Evolutionary conservation across 1,140 invertebrate genomes (phyloP).

Genomic region (silkworm (Bombyx mori)): ASM3026992v2 NC_085112.1:3814501-3815000

Average conservation of each 20-base stretch:
- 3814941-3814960: constrained; percentile 6
- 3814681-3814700: constrained; percentile 22
- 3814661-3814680: constrained; percentile 58
- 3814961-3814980: constrained; percentile 7
- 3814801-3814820: constrained; percentile 2
- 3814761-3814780: constrained; percentile 21
- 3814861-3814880: constrained; percentile 3
- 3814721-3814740: constrained; percentile 6
- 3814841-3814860: not conserved
- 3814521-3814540: constrained; percentile 6
- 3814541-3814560: constrained; percentile 38
- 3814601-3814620: constrained; percentile 30
- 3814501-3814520: constrained; percentile 2
- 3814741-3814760: constrained; percentile 6
- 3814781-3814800: constrained; percentile 2
- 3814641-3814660: constrained; percentile 41
- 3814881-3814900: not conserved
- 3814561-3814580: constrained; percentile 50
- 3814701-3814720: constrained; percentile 21
- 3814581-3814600: constrained; percentile 47
- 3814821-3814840: constrained; percentile 1
- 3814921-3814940: constrained; percentile 1
- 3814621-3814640: constrained; percentile 45
- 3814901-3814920: constrained; percentile 2
- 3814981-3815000: constrained; percentile 3